Evolutionary conservation across 1,140 invertebrate species (phyloP), one percentile per base, ranked within the genome.

Genomic region (Arctopsyche grandis): DNA sequence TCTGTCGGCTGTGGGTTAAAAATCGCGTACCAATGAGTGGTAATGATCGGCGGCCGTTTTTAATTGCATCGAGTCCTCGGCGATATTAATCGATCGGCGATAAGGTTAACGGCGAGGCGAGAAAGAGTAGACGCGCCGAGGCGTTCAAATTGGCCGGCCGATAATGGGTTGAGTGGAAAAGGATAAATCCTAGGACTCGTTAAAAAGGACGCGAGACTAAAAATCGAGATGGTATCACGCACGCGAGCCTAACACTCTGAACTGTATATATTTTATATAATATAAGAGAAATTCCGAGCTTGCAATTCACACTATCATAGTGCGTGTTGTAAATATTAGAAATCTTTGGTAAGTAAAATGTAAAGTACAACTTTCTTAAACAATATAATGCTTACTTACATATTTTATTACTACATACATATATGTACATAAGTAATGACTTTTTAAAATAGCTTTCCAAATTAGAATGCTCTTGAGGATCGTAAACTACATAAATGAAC

Each of bases 21-120:
- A 52, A 16, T 66, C 5, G 22, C 63, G 22, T 3, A 12, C 48
- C 48, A 52, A 52, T 52, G 48, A 52, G 48, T 16, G 48, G 48
- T 52, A 52, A 52, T 52, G 48, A 52, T 52, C 48, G 3, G 48
- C 48, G 63, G 22, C n/a, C 63, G 63, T 66, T 66, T 52, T 52
- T 80, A 80, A 80, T 80, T 80, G 79, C 75, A 60, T 58, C 76
- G 19, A 29, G 48, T 60, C 79, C 48, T 38, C 29, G 60, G 56
- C 69, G 46, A 66, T 63, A 73, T 73, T 76, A 79, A 79, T 79
- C 78, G 78, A 75, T 73, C 78, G 14, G 52, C 22, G 79, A 77
- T 80, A 80, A 73, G 75, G 60, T 1, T 9, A 66, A 9, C 9
- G 10, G 0, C 10, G 22, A 76, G 58, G 58, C 26, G 26, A 26